Percentiles rank a stretch among this genome's conserved stretches.
phyloP scores from a whole-genome alignment of 2,888 invertebrate species.

The Laothoe populi region DNA sequence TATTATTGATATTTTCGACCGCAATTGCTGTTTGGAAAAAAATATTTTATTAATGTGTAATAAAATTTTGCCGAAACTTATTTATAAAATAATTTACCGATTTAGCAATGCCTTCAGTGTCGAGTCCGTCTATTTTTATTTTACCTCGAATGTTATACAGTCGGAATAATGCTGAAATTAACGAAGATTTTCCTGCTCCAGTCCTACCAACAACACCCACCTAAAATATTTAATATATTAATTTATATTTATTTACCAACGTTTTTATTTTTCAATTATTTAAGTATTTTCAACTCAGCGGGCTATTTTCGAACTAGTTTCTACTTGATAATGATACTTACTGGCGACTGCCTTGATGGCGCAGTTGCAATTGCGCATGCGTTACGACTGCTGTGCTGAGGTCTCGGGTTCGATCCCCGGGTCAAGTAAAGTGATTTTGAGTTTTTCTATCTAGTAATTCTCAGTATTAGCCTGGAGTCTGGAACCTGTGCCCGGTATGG shows the following conservation, averaged over 20 bases:
- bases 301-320: too few relatives aligned
- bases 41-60: not conserved
- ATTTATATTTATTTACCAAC: not conserved
- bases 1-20: slow-evolving; percentile 89
- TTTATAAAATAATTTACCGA: slow-evolving; percentile 56
- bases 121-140: slow-evolving; percentile 89
- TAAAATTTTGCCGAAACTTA: not conserved
- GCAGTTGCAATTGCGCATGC: too few relatives aligned
- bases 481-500: too few relatives aligned
- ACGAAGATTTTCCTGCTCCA: slow-evolving; percentile 93
- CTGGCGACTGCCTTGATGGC: too few relatives aligned
- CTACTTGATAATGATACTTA: too few relatives aligned
- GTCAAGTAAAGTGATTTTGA: too few relatives aligned
- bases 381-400: too few relatives aligned
- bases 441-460: too few relatives aligned
- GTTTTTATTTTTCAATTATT: not conserved
- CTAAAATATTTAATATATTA: too few relatives aligned
- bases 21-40: slow-evolving; percentile 75
- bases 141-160: slow-evolving; percentile 88
- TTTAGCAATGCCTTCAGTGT: slow-evolving; percentile 86
- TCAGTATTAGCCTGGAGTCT: too few relatives aligned
- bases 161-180: slow-evolving; percentile 91
- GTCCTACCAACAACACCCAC: slow-evolving; percentile 93
- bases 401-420: too few relatives aligned
- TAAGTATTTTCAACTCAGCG: too few relatives aligned